These are phyloP conservation scores for Drosophila ogumai DNA, from an alignment of 1,140 invertebrate genomes.

Conservation along the genomic window DNA sequence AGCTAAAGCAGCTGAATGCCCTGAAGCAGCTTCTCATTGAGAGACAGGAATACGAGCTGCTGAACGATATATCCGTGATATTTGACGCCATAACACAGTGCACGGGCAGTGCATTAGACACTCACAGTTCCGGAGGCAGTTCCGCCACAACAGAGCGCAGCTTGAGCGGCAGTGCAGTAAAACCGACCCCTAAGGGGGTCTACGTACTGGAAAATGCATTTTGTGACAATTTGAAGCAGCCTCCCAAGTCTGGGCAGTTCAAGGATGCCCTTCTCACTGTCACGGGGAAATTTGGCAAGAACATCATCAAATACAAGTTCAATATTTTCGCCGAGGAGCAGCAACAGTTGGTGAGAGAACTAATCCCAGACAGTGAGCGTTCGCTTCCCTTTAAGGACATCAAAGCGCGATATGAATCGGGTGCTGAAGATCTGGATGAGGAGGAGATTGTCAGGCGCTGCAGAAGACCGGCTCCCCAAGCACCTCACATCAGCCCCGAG, in stretches of 20 bases:
- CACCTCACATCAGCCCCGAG: constrained; percentile 74
- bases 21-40: constrained; percentile 77
- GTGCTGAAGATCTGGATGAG: constrained; percentile 56
- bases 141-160: constrained; percentile 73
- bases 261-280: constrained; percentile 81
- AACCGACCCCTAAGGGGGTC: constrained; percentile 50
- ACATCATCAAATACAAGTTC: constrained; percentile 84
- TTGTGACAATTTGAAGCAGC: constrained; percentile 77
- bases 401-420: constrained; percentile 71
- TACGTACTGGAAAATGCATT: constrained; percentile 82
- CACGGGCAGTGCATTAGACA: constrained; percentile 67
- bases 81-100: constrained; percentile 82
- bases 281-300: constrained; percentile 83
- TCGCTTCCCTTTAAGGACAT: constrained; percentile 79
- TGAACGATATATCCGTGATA: constrained; percentile 83
- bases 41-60: constrained; percentile 75
- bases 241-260: constrained; percentile 72
- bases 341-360: constrained; percentile 74
- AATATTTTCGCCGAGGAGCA: constrained; percentile 84
- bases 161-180: constrained; percentile 32
- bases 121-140: constrained; percentile 80
- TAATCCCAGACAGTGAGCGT: constrained; percentile 76
- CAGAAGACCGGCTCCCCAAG: constrained; percentile 8
- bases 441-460: constrained; percentile 76
- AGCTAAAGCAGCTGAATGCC: constrained; percentile 71